A percentile compares a stretch with the other conserved stretches of the same genome.
These are phyloP conservation scores for Cetoscarus ocellatus DNA, from an alignment of 2,797 vertebrate species.

Conservation along the genomic window DNA sequence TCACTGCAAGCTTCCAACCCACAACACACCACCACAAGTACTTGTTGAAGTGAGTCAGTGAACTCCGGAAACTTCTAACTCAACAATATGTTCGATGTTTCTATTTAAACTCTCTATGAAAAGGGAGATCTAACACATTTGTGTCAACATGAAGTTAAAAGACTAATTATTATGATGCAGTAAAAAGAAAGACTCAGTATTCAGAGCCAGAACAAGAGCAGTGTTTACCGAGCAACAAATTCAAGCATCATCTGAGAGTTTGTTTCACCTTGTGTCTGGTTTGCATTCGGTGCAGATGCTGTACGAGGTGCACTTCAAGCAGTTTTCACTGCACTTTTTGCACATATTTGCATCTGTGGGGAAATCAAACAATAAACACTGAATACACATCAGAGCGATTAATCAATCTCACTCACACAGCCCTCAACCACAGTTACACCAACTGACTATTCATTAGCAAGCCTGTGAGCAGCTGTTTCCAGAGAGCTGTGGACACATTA, in stretches of 20 bases:
- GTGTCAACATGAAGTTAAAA: slow-evolving; percentile 23
- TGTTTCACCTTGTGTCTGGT: slow-evolving; percentile 91
- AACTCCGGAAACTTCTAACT: slow-evolving; percentile 44
- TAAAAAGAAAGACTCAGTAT: slow-evolving; percentile 38
- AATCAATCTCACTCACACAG: slow-evolving; percentile 58
- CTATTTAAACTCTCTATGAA: slow-evolving; percentile 4
- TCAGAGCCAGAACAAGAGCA: slow-evolving; percentile 31
- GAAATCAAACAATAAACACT: slow-evolving; percentile 62
- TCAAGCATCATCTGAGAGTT: slow-evolving; percentile 58
- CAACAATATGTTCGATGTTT: slow-evolving; percentile 35
- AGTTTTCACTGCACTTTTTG: slow-evolving; percentile 93
- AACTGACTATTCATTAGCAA: slow-evolving; percentile 55
- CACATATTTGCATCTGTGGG: slow-evolving; percentile 90
- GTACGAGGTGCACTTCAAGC: slow-evolving; percentile 90
- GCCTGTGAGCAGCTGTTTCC: slow-evolving; percentile 27
- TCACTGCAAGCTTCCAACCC: slow-evolving; percentile 65
- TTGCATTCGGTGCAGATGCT: slow-evolving; percentile 94
- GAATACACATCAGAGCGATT: slow-evolving; percentile 55
- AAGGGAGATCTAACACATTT: background rate
- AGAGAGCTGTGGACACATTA: slow-evolving; percentile 9
- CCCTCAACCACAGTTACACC: slow-evolving; percentile 49
- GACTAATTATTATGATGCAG: slow-evolving; percentile 42
- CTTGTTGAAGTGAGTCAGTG: slow-evolving; percentile 52
- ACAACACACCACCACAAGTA: slow-evolving; percentile 57
- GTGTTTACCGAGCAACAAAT: slow-evolving; percentile 65